Evolutionary conservation across 2,797 vertebrate genomes (phyloP).

Genomic region (Mormyrus hasselquistii): DNA sequence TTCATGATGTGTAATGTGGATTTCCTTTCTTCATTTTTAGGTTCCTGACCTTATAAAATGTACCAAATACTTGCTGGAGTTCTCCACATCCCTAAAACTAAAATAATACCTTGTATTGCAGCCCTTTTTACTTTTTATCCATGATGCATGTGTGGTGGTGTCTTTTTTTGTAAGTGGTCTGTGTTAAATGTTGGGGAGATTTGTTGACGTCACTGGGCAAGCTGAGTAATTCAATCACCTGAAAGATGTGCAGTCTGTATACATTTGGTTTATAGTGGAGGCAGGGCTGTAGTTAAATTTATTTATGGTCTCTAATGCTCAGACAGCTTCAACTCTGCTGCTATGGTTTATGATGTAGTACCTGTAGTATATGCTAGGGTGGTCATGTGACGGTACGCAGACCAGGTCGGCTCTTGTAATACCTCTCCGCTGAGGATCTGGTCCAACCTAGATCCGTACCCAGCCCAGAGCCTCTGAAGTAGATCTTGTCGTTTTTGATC

Average conservation of each 20-base stretch:
- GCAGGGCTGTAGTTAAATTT: neutral
- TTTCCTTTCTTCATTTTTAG: neutral
- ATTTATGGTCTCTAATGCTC: neutral
- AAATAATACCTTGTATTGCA: neutral
- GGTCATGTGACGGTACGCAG: neutral
- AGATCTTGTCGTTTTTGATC: neutral
- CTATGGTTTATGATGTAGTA: neutral
- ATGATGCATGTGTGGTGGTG: neutral
- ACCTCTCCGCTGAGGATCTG: neutral
- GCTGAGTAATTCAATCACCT: neutral
- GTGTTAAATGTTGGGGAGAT: neutral
- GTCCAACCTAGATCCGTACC: neutral
- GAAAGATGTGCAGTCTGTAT: constrained; percentile 4
- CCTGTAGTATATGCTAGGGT: neutral
- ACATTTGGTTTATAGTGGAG: neutral
- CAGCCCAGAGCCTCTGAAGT: neutral
- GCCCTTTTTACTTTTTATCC: neutral
- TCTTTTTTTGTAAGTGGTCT: neutral
- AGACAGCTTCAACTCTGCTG: neutral
- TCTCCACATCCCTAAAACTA: neutral
- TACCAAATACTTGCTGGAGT: neutral
- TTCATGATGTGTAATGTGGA: neutral
- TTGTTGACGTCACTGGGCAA: neutral
- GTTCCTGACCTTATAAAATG: constrained; percentile 13
- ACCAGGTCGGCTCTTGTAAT: neutral